A percentile compares a stretch with the other conserved stretches of the same genome.
Evolutionary conservation across 2,113 vertebrate species (phyloP).

Genomic region (Xerus inauris): DNA sequence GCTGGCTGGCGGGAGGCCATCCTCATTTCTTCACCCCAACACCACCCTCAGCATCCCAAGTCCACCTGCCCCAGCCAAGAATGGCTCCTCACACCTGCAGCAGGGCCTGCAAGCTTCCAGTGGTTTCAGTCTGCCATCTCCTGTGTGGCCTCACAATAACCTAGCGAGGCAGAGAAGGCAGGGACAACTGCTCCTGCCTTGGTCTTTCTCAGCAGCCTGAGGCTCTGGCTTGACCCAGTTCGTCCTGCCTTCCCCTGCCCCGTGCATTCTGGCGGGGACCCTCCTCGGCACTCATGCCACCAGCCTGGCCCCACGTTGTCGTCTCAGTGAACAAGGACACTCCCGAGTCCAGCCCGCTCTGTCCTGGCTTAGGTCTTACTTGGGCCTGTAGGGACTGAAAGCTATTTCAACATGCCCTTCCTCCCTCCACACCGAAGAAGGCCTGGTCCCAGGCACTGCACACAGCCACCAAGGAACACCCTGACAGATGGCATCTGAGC

Average conservation of each 20-base stretch:
- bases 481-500: not conserved
- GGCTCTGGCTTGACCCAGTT: not conserved
- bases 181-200: not conserved
- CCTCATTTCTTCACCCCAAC: not conserved
- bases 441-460: not conserved
- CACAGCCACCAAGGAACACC: not conserved
- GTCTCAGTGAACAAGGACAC: not conserved
- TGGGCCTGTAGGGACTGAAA: not conserved
- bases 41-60: not conserved
- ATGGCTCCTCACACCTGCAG: not conserved
- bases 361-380: not conserved
- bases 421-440: not conserved
- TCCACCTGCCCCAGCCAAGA: not conserved
- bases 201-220: not conserved
- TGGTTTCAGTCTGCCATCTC: not conserved
- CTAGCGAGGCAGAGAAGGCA: not conserved
- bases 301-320: not conserved
- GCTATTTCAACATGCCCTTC: constrained; percentile 8
- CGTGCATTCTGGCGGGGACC: not conserved
- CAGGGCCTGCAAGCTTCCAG: not conserved
- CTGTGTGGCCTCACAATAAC: not conserved
- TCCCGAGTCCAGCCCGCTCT: not conserved
- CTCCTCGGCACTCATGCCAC: not conserved
- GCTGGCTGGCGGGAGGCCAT: not conserved
- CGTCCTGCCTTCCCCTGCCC: not conserved